phyloP scores from a whole-genome alignment of 2,888 invertebrate genomes.

The Hypena proboscidalis region DNA sequence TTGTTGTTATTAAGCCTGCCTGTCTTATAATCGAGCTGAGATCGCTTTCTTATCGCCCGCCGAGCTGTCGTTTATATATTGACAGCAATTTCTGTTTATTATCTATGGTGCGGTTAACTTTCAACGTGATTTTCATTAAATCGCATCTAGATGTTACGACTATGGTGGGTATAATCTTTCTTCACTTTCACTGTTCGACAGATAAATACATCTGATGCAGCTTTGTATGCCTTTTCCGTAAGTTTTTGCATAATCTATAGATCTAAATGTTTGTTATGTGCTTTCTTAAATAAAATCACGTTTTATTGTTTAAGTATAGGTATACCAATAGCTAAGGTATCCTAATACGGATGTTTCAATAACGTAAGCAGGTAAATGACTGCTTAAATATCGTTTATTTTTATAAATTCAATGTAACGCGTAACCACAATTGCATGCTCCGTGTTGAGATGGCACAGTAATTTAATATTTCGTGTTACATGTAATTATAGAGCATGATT shows the following conservation, averaged over 20 bases:
- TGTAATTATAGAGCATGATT: constrained; percentile 43
- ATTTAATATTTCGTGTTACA: constrained; percentile 37
- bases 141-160: constrained; percentile 29
- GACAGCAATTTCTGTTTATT: constrained; percentile 37
- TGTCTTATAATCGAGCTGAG: constrained; percentile 23
- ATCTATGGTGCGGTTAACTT: constrained; percentile 48
- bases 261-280: not conserved
- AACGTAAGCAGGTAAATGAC: too few species aligned
- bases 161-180: constrained; percentile 15
- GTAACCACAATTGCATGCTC: constrained; percentile 27
- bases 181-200: constrained; percentile 38
- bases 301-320: too few species aligned
- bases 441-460: constrained; percentile 23
- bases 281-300: constrained; percentile 1
- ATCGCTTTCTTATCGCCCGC: constrained; percentile 36
- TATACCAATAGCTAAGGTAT: too few species aligned
- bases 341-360: too few species aligned
- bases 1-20: constrained; percentile 21
- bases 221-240: constrained; percentile 29
- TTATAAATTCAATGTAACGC: constrained; percentile 8
- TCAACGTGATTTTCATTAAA: constrained; percentile 43
- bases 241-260: constrained; percentile 8
- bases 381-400: constrained; percentile 1
- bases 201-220: constrained; percentile 17
- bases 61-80: constrained; percentile 36